These are phyloP conservation scores for Myathropa florea DNA, from an alignment of 2,888 invertebrate genomes.

Conservation along the genomic window DNA sequence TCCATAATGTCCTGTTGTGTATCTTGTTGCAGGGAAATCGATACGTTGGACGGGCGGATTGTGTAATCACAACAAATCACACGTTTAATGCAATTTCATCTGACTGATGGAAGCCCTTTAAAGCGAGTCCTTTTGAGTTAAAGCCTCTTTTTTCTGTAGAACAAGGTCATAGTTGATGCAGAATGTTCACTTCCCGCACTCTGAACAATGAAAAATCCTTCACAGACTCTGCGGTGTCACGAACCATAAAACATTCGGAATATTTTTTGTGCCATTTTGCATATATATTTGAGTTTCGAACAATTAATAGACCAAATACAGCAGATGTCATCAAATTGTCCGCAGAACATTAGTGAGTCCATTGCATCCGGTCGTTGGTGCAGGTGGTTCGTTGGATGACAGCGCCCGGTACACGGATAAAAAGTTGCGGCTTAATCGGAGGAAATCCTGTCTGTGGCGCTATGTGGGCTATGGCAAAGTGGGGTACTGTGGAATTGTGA, in stretches of 20 bases:
- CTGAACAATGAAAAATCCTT: background rate
- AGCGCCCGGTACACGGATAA: background rate
- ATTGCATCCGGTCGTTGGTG: constrained; percentile 23
- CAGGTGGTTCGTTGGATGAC: background rate
- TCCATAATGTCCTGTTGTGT: background rate
- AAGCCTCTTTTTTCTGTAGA: too few relatives aligned
- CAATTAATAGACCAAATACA: constrained; percentile 53
- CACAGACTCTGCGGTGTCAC: background rate
- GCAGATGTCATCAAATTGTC: constrained; percentile 66
- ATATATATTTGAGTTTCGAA: background rate
- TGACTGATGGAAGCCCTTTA: too few relatives aligned
- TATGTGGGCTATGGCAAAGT: too few relatives aligned
- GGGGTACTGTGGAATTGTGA: constrained; percentile 13
- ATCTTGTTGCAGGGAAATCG: background rate
- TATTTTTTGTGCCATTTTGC: background rate
- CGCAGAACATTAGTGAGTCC: constrained; percentile 59
- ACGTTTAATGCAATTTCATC: too few relatives aligned
- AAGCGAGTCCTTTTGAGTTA: too few relatives aligned
- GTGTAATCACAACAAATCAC: too few relatives aligned
- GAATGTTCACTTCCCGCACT: too few relatives aligned
- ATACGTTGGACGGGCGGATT: too few relatives aligned
- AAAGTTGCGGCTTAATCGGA: constrained; percentile 33
- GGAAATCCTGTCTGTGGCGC: constrained; percentile 51
- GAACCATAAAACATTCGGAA: background rate
- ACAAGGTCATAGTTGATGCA: too few relatives aligned